Conservation (phyloP, 2,888 invertebrate genomes). For the Harpalus rubripes region DNA sequence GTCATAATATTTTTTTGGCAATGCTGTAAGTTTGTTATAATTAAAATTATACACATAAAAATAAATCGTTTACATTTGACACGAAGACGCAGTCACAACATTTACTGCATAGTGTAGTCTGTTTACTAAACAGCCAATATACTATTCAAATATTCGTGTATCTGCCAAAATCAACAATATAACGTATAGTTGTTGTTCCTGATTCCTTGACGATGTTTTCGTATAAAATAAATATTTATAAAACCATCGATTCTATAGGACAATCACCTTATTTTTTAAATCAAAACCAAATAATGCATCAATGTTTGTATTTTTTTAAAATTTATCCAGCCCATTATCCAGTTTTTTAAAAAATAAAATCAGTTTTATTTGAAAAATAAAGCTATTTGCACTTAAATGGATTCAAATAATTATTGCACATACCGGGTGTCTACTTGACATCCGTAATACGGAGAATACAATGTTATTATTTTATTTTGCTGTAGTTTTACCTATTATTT, state of each 20-base stretch:
- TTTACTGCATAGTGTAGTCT: too few species aligned
- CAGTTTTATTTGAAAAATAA: too few species aligned
- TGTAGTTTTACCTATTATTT: too few species aligned
- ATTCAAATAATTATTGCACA: too few species aligned
- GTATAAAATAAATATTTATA: not conserved
- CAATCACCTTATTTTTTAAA: not conserved
- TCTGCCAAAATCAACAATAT: conserved; percentile 12
- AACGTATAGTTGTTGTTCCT: not conserved
- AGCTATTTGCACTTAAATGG: too few species aligned
- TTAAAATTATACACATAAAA: not conserved
- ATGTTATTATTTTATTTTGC: too few species aligned
- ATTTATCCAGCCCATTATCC: not conserved
- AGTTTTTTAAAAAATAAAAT: too few species aligned
- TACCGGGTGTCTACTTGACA: too few species aligned
- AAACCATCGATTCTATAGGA: not conserved
- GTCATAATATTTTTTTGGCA: not conserved
- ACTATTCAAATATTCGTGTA: not conserved
- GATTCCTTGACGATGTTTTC: not conserved
- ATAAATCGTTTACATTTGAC: not conserved
- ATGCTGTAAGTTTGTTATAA: not conserved
- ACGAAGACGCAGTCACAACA: conserved; percentile 8
- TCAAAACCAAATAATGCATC: not conserved
- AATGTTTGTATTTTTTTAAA: not conserved
- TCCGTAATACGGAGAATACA: too few species aligned
- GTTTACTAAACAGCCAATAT: conserved; percentile 25